Base-by-base conservation (phyloP, 2,888 invertebrate genomes). In the Formica aserva region DNA sequence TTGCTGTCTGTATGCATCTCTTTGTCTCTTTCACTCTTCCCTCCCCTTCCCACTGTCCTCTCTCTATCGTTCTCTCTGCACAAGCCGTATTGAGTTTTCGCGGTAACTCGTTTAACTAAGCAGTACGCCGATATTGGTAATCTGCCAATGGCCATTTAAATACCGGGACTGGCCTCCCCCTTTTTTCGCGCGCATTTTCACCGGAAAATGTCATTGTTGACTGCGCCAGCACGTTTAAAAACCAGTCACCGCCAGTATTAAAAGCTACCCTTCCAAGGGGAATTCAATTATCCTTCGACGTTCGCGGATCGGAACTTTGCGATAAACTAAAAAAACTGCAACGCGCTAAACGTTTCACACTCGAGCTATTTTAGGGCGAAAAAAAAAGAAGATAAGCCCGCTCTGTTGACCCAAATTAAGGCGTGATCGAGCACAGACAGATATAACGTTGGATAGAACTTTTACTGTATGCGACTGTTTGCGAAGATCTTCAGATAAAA, bases 131-230 rank as follows among this genome's bases (percentile, higher is more conserved):
- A 88, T 91, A 91, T 91, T 87, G 91, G 91, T 91, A 91, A 91
- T 91, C 91, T 91, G 91, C 89, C 91, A 91, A 91, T 91, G 90
- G 90, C 91, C 88, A 91, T 91, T 91, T 90, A 91, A 90, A 91
- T 90, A 89, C 86, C 86, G 85, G 85, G 81, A 86, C 87, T 82
- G 84, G 85, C 80, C 84, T 65, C 83, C 85, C 82, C 84, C 88
- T 87, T 90, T 88, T 90, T 87, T 86, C 91, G 86, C 87, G 90
- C 90, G 87, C 88, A 88, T 90, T 90, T 90, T 90, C 87, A 86
- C 89, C 86, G 86, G 86, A 83, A 85, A 89, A 89, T 86, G 89
- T 88, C 89, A 90, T 89, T 89, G 89, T 89, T 89, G 89, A 89
- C 89, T 90, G 85, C 57, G 83, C 69, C 57, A 84, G 74, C 76